A percentile compares a stretch with the other conserved stretches of the same genome.
Evolutionary conservation across 2,113 vertebrate genomes (phyloP).

Genomic region (Eurypyga helias): DNA sequence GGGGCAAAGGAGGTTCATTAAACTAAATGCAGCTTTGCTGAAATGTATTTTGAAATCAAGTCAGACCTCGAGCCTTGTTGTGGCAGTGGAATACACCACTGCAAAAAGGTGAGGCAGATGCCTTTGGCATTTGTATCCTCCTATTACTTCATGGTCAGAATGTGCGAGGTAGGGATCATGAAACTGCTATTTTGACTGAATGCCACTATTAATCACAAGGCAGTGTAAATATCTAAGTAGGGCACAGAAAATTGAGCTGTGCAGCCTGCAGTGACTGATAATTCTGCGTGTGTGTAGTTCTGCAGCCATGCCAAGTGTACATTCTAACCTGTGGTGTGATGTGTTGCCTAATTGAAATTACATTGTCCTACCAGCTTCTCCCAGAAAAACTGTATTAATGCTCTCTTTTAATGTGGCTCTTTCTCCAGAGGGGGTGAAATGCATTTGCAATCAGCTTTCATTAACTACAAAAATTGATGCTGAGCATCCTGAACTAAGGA

Average conservation of each 20-base stretch:
- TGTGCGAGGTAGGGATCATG: background rate
- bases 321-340: background rate
- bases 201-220: background rate
- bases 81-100: background rate
- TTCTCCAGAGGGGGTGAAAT: constrained; percentile 77
- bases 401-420: background rate
- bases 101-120: background rate
- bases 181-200: background rate
- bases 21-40: background rate
- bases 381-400: background rate
- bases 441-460: constrained; percentile 80
- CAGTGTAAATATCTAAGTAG: background rate
- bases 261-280: background rate
- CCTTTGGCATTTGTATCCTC: background rate
- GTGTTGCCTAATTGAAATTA: background rate
- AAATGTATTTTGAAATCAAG: background rate
- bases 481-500: constrained; percentile 80
- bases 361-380: background rate
- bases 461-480: constrained; percentile 81
- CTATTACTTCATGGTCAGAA: background rate
- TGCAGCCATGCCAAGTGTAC: background rate
- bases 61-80: background rate
- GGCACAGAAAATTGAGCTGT: background rate
- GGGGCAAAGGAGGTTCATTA: background rate
- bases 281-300: background rate